phyloP scores from a whole-genome alignment of 37 sponge, comb jelly and placozoan genomes.

The Beroe ovata region DNA sequence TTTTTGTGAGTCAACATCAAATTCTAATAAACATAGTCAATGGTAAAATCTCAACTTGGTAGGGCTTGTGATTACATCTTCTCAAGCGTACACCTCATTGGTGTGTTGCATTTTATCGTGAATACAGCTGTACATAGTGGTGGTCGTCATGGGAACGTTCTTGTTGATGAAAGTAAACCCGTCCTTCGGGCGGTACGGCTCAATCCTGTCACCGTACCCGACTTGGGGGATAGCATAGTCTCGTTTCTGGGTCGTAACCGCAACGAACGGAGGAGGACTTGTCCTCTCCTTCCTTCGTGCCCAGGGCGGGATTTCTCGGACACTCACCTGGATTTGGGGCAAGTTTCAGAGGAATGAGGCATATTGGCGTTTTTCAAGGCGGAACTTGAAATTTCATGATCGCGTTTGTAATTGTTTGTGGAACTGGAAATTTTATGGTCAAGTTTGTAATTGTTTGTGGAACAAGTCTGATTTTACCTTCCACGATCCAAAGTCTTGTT shows the following conservation, averaged over 20 bases:
- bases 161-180: constrained; percentile 36
- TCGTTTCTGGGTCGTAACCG: constrained; percentile 64
- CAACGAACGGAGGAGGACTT: constrained; percentile 42
- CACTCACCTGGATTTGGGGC: constrained; percentile 41
- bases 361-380: too few species aligned
- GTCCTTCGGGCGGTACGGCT: constrained; percentile 52
- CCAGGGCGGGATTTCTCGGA: constrained; percentile 60
- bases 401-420: too few species aligned
- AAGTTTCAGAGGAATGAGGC: too few species aligned
- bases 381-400: too few species aligned
- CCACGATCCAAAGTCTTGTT: constrained; percentile 55
- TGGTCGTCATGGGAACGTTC: constrained; percentile 13
- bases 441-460: neutral
- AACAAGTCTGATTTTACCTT: neutral
- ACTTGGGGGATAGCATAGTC: constrained; percentile 26
- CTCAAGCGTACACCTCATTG: constrained; percentile 65
- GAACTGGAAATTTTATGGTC: neutral
- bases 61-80: too few species aligned
- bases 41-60: too few species aligned
- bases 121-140: constrained; percentile 52
- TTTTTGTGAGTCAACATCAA: too few species aligned
- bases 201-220: neutral
- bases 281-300: constrained; percentile 21
- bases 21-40: too few species aligned
- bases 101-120: constrained; percentile 34